Evolutionary conservation across 2,888 invertebrate genomes (phyloP).

Genomic region (Agrochola circellaris): DNA sequence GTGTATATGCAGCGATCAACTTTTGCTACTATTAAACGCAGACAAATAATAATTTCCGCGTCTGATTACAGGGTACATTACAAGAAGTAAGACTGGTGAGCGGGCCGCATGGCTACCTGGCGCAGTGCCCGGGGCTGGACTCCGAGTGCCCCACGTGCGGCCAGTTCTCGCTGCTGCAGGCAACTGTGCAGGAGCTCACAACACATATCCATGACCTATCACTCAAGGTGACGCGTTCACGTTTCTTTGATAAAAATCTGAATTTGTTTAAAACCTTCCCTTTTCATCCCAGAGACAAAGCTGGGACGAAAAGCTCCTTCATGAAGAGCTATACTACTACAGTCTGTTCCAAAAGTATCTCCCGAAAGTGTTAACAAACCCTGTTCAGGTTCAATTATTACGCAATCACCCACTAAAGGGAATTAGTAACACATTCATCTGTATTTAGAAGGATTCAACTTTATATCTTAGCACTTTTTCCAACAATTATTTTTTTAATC

Average conservation of each 20-base stretch:
- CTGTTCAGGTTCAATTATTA: not conserved
- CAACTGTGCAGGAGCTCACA: constrained; percentile 95
- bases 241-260: not conserved
- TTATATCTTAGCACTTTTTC: not conserved
- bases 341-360: not conserved
- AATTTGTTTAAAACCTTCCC: not conserved
- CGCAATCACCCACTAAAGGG: not conserved
- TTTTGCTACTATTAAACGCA: not conserved
- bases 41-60: not conserved
- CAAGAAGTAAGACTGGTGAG: constrained; percentile 96
- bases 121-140: constrained; percentile 96
- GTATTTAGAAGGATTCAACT: not conserved
- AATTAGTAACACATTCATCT: not conserved
- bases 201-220: constrained; percentile 95
- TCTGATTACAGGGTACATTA: constrained; percentile 93
- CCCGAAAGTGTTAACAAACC: not conserved
- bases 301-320: not conserved
- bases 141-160: constrained; percentile 97
- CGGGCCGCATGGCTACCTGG: constrained; percentile 96
- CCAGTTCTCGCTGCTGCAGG: constrained; percentile 96
- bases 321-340: not conserved
- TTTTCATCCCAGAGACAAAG: not conserved
- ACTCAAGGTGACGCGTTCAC: constrained; percentile 92
- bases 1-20: not conserved
- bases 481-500: not conserved